Conservation (phyloP, 2,113 vertebrate genomes). For the Scomber japonicus region DNA sequence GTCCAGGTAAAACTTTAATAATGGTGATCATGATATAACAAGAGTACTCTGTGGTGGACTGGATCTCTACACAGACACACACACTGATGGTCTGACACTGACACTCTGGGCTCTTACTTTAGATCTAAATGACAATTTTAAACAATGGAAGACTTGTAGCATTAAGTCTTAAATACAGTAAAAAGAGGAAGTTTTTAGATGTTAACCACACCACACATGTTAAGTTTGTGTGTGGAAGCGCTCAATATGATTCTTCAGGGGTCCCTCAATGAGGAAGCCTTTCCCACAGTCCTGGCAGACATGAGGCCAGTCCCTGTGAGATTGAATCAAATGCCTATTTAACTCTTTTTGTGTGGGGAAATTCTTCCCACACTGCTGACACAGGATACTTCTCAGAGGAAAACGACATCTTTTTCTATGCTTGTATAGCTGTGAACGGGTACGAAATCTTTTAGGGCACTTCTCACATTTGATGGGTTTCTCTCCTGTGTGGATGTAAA, state of each 20-base stretch:
- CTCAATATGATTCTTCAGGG: conserved; percentile 5
- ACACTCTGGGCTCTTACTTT: not conserved
- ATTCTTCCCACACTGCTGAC: conserved; percentile 14
- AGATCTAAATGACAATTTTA: not conserved
- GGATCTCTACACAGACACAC: not conserved
- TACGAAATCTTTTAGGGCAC: conserved; percentile 30
- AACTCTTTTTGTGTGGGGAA: not conserved
- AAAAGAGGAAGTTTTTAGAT: conserved; percentile 1
- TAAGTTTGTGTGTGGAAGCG: not conserved
- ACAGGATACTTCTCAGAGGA: accelerated
- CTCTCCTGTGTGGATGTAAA: conserved; percentile 53
- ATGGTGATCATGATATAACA: not conserved
- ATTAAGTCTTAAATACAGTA: not conserved
- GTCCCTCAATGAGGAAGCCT: not conserved
- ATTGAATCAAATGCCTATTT: not conserved
- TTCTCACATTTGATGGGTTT: conserved; percentile 3
- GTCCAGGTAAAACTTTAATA: not conserved
- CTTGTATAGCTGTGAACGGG: not conserved
- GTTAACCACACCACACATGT: not conserved
- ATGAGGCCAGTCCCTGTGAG: not conserved
- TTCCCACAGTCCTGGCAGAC: conserved; percentile 30
- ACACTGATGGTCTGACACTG: not conserved
- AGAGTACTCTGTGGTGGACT: not conserved
- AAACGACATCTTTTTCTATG: not conserved
- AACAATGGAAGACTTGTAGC: not conserved